These are phyloP conservation scores for Megathymus violae DNA, from an alignment of 1,140 invertebrate species.

Conservation along the genomic window DNA sequence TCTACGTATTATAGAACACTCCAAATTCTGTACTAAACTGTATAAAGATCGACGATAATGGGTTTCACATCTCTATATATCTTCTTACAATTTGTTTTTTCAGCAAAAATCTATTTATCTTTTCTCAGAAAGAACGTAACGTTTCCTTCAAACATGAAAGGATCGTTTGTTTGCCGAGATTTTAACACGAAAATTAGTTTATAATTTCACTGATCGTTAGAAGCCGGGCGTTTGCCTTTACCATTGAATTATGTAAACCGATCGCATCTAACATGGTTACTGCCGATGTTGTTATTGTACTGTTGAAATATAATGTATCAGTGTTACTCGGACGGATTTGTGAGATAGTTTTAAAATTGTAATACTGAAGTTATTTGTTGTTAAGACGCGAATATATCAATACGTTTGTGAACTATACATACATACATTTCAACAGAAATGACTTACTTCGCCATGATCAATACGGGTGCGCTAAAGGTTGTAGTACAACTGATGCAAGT, in stretches of 20 bases:
- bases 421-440: too few relatives aligned
- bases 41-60: too few relatives aligned
- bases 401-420: too few relatives aligned
- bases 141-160: slow-evolving; percentile 23
- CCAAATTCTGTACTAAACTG: too few relatives aligned
- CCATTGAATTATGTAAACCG: slow-evolving; percentile 29
- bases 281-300: slow-evolving; percentile 1
- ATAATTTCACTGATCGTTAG: slow-evolving; percentile 14
- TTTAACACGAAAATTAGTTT: slow-evolving; percentile 29
- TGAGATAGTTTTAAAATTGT: background rate
- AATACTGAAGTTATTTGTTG: slow-evolving; percentile 9
- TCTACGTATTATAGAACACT: too few relatives aligned
- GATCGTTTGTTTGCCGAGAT: slow-evolving; percentile 25
- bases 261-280: slow-evolving; percentile 25
- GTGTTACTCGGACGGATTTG: background rate
- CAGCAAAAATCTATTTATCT: background rate
- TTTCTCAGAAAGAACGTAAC: slow-evolving; percentile 12
- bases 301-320: slow-evolving; percentile 14
- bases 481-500: too few relatives aligned
- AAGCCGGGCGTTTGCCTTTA: slow-evolving; percentile 29
- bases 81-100: too few relatives aligned
- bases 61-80: too few relatives aligned
- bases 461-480: too few relatives aligned
- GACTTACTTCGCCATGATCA: too few relatives aligned
- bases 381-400: too few relatives aligned